phyloP scores from a whole-genome alignment of 2,797 vertebrate genomes.

The Cottoperca gobio region DNA sequence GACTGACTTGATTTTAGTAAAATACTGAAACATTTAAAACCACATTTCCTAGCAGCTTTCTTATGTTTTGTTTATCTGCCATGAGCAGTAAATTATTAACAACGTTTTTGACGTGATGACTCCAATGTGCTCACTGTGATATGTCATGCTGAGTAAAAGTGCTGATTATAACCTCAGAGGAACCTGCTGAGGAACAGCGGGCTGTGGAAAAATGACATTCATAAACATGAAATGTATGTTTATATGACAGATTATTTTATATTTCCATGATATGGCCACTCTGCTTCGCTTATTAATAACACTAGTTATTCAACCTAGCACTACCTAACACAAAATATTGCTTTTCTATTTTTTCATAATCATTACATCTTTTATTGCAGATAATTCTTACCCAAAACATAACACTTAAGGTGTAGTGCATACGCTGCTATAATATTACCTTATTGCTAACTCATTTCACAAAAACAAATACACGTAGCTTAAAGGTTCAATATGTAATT shows the following conservation, averaged over 20 bases:
- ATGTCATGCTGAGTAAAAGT: slow-evolving; percentile 12
- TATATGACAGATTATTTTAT: background rate
- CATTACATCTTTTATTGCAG: background rate
- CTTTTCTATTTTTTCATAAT: background rate
- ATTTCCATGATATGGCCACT: background rate
- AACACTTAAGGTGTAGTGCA: background rate
- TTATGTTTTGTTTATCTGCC: slow-evolving; percentile 7
- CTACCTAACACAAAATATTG: background rate
- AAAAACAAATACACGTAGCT: background rate
- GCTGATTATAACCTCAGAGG: background rate
- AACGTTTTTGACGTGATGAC: slow-evolving; percentile 13
- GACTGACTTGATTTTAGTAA: background rate
- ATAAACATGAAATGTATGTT: background rate
- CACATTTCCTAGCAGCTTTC: background rate
- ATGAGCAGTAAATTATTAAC: slow-evolving; percentile 37
- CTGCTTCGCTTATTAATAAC: background rate
- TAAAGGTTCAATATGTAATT: no score
- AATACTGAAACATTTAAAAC: slow-evolving; percentile 19
- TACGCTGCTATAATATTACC: background rate
- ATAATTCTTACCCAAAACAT: background rate
- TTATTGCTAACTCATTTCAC: background rate
- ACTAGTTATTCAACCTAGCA: background rate
- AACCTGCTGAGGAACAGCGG: background rate
- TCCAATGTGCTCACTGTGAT: slow-evolving; percentile 24
- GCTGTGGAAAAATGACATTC: background rate